Conservation (phyloP, 2,113 vertebrate genomes). For the Merops nubicus region DNA sequence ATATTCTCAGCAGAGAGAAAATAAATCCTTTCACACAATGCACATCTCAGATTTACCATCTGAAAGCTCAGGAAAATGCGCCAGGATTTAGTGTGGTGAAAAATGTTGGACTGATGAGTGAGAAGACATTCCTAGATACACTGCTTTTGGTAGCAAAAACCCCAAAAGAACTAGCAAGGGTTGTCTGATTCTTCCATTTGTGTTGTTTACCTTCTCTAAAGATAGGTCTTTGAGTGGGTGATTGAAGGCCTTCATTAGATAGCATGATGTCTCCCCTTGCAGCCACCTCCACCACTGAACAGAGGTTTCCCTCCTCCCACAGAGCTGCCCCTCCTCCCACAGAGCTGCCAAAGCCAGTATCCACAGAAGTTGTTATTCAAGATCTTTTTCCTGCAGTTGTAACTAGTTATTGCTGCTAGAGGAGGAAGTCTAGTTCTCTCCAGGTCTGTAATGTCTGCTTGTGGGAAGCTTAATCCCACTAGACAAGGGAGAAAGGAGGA, state of each 20-base stretch:
- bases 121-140: neutral
- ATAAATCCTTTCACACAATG: neutral
- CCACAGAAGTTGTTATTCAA: neutral
- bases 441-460: neutral
- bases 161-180: neutral
- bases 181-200: neutral
- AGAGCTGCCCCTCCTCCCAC: neutral
- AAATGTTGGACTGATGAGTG: neutral
- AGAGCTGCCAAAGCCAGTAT: neutral
- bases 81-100: neutral
- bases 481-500: neutral
- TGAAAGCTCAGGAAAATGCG: neutral
- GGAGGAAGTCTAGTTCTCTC: neutral
- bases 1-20: neutral
- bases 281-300: neutral
- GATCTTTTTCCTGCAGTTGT: neutral
- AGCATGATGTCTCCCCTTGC: neutral
- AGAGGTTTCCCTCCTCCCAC: neutral
- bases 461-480: neutral
- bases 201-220: neutral
- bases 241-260: neutral
- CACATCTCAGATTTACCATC: neutral
- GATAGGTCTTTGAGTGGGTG: neutral
- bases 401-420: neutral
- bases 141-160: fast-evolving